Base-by-base conservation (phyloP, 64 coral and sea anemone genomes). In the Montipora foliosa region DNA sequence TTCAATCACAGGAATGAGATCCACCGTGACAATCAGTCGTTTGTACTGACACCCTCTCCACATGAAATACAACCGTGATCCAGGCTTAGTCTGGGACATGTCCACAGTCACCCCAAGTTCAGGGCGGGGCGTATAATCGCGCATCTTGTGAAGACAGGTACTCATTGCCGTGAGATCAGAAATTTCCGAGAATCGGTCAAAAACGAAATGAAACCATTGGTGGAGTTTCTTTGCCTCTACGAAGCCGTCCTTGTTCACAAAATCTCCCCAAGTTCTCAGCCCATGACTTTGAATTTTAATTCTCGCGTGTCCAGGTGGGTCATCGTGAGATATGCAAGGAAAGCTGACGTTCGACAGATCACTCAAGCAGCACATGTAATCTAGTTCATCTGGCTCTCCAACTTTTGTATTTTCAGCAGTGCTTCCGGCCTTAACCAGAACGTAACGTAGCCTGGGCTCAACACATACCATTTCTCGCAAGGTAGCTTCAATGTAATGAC, bases 21-120 rank as follows among this genome's bases (percentile, higher is more conserved):
- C 91, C 16, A 92, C 91, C 21, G 81, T 67, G 8, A 92, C 82
- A 16, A 92, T 45, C 81, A 92, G 8, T 4, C 81, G 52, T 58
- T 92, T 92, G 37, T 87, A 92, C 19, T 86, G 81, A 44, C 91
- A 92, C 14, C 91, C 91, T 49, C 91, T 71, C 91, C 91, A 92
- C 11, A 92, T 52, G 82, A 92, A 92, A 46, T 75, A 92, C 81
- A 92, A 84, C 22, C 82, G 81, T 15, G 91, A 92, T 8, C 91
- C 91, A 17, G 91, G 91, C 22, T 92, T 92, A 12, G 81, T 92
- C 44, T 87, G 24, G n/a, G 81, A 92, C 81, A 87, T 92, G 57
- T 92, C 91, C 55, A 92, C 81, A 77, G 91, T 92, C 53, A 92
- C 91, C 8, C 91, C 91, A 77, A 86, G 25, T 2, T 67, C 67